Evolutionary conservation across 37 sponge, comb jelly and placozoan species (phyloP).

Genomic region (Chondrilla cf. caribensis): DNA sequence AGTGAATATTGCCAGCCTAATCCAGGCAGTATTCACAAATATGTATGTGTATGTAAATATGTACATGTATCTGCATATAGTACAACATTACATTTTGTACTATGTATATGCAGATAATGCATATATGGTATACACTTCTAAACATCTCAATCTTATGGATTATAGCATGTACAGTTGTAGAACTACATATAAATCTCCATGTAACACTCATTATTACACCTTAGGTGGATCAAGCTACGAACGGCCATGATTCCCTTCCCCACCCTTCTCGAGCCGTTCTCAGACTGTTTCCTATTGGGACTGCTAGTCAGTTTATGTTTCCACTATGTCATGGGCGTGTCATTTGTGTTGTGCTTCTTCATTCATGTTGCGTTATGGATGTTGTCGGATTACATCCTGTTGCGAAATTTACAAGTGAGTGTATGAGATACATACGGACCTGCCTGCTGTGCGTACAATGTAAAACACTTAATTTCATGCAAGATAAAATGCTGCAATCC

Average conservation of each 20-base stretch:
- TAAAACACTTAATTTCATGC: too few relatives aligned
- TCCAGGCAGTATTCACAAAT: too few relatives aligned
- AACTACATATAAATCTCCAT: too few relatives aligned
- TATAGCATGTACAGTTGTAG: too few relatives aligned
- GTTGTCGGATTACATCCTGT: not conserved
- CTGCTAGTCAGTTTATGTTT: constrained; percentile 14
- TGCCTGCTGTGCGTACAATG: too few relatives aligned
- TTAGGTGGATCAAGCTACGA: constrained; percentile 71
- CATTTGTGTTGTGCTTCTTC: not conserved
- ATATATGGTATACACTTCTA: too few relatives aligned
- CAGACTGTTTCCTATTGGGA: constrained; percentile 71
- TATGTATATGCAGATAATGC: too few relatives aligned
- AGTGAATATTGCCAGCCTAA: too few relatives aligned
- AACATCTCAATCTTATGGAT: too few relatives aligned
- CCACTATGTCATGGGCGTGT: not conserved
- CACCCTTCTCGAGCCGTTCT: constrained; percentile 69
- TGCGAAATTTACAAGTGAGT: constrained; percentile 25
- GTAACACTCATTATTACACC: too few relatives aligned
- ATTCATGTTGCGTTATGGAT: constrained; percentile 3
- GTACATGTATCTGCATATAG: not conserved
- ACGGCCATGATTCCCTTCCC: constrained; percentile 78
- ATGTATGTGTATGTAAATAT: not conserved
- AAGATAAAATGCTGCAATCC: too few relatives aligned
- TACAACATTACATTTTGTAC: too few relatives aligned
- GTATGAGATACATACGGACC: not conserved